Base-by-base conservation (phyloP, 2,797 vertebrate genomes). In the Helarctos malayanus region DNA sequence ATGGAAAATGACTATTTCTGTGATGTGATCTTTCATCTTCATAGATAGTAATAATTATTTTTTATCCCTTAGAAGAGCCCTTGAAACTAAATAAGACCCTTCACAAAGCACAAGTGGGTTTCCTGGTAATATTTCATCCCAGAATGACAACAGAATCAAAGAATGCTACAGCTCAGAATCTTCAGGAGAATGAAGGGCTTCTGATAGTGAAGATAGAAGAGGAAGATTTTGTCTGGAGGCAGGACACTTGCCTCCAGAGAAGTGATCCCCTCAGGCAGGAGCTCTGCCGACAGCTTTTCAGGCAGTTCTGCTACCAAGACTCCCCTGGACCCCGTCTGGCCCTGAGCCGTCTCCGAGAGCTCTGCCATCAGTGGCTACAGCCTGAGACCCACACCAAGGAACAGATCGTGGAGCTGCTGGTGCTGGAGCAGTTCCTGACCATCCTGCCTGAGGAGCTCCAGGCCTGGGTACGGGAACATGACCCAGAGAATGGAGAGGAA, bases 231-330 rank as follows among this genome's bases (percentile, higher is more conserved):
- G 81, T 81, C 41, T 91, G 83, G 52, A 75, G 59, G 1, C 87
- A 91, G 57, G 83, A 80, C 18, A 8, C 65, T 45, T 49, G 59
- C 76, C 61, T 88, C 18, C 82, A 57, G 65, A 93, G 65, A 75
- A 93, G 75, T 1, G n/a, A 85, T 32, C 59, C 47, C 47, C 54
- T 93, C 35, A 38, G 45, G 16, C 94, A 93, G 65, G 92, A 97
- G 57, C 63, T 95, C 19, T 84, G 86, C 68, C 32, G 75, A 13
- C 85, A 89, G 10, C 94, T 97, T 35, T 98, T 97, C 86, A 91
- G 96, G 27, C 89, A 88, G 47, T 96, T 97, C 61, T 88, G 92
- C 71, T 97, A 97, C 94, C 80, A 89, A 41, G 91, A 97, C 7
- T 18, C 73, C 45, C 45, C 45, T 2, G 73, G 73, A 9, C 73